Percentiles rank a stretch among this genome's conserved stretches.
Evolutionary conservation across 2,113 vertebrate genomes (phyloP).

Genomic region (Mormoops blainvillei): DNA sequence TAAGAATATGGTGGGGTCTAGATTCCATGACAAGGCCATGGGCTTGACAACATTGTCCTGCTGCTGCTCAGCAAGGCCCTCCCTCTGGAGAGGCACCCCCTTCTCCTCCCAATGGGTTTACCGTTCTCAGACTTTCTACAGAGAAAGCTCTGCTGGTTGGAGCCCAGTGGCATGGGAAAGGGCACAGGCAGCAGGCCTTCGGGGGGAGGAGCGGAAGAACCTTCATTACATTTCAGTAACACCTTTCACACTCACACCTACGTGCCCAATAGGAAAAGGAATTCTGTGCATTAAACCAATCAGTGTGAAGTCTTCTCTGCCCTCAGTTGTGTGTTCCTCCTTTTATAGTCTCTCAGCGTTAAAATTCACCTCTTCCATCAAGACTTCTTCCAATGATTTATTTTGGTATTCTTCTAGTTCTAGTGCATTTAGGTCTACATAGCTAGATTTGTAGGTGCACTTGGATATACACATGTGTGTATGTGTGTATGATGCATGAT

Average conservation of each 20-base stretch:
- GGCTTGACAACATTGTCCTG: fast-evolving
- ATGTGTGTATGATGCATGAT: neutral
- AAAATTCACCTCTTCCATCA: neutral
- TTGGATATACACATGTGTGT: neutral
- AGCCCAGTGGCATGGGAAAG: neutral
- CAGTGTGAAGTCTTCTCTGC: neutral
- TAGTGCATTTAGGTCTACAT: neutral
- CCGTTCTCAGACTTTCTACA: neutral
- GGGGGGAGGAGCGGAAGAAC: neutral
- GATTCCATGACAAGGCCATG: neutral
- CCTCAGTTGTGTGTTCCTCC: neutral
- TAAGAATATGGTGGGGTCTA: neutral
- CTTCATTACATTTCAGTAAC: neutral
- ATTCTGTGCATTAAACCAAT: neutral
- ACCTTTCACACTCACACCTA: neutral
- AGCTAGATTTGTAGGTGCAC: neutral
- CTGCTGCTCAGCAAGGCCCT: neutral
- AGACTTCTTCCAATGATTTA: neutral
- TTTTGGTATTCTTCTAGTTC: neutral
- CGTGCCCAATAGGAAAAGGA: neutral
- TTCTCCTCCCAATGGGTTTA: neutral
- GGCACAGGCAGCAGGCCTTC: neutral
- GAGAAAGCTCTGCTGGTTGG: neutral
- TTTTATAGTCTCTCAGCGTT: neutral
- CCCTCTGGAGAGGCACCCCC: neutral